Base-by-base conservation (phyloP, 1,140 invertebrate genomes). In the Zaprionus ornatus region DNA sequence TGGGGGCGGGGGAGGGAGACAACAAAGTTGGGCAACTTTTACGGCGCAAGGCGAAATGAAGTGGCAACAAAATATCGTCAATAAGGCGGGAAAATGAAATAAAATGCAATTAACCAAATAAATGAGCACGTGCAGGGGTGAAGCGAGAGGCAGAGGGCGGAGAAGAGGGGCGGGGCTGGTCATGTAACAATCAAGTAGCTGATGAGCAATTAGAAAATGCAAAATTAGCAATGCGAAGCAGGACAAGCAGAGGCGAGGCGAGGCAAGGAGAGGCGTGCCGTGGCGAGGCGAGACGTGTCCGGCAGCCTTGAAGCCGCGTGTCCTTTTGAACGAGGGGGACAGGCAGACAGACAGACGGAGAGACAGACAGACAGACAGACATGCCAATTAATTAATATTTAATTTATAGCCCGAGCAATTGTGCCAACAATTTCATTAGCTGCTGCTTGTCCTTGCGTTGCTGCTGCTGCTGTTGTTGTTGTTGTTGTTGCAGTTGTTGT, bases 361-460 rank as follows among this genome's bases (percentile, higher is more conserved):
- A 6, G 45, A 3, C 7, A n/a, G 19, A 50, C 9, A 50, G 19
- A 12, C 23, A 32, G 65, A 74, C 63, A 50, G 65, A 70, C 66
- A 45, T 64, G 76, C 69, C 80, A 83, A 87, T 87, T 87, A 88
- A 88, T 80, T 75, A 84, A 87, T 88, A 80, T 87, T 88, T 88
- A 88, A 87, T 88, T 87, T 79, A 88, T 83, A 73, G 71, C 68
- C 59, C 32, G 42, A 42, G 75, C 50, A 55, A 55, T 61, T 76
- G 35, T 54, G 67, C 61, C 50, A 63, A 71, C 57, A 82, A 74
- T 77, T 84, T 55, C 64, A 68, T 79, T 73, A 72, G 19, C 0
- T 23, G 19, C 10, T 23, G 45, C 45, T 50, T 50, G 45, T 50
- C 45, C 23, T 21, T n/a, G 17, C 17, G 15, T 17, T n/a, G 7